These are phyloP conservation scores for Gymnodraco acuticeps DNA, from an alignment of 2,797 vertebrate species.

Conservation along the genomic window DNA sequence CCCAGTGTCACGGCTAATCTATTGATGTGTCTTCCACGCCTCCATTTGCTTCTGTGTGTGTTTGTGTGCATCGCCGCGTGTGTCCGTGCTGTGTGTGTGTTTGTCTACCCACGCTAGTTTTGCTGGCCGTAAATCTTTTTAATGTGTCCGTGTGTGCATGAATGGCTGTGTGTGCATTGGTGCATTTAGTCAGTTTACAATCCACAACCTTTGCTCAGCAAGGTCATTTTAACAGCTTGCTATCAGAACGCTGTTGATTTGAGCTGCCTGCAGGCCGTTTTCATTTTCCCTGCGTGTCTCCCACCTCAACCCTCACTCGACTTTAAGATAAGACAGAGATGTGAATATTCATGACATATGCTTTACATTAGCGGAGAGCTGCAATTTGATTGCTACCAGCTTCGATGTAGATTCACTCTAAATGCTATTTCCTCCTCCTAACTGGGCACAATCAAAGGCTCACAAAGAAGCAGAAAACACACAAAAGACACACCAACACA, in stretches of 20 bases:
- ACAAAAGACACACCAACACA: slow-evolving; percentile 38
- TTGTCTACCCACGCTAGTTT: slow-evolving; percentile 11
- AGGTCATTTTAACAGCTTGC: slow-evolving; percentile 65
- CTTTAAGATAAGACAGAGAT: slow-evolving; percentile 27
- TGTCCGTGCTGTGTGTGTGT: slow-evolving; percentile 11
- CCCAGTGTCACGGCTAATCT: slow-evolving; percentile 72
- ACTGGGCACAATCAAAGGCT: slow-evolving; percentile 16
- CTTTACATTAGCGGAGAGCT: slow-evolving; percentile 35
- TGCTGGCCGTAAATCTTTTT: slow-evolving; percentile 23
- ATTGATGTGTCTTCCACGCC: slow-evolving; percentile 62
- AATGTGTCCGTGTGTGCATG: slow-evolving; percentile 19
- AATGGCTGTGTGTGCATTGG: slow-evolving; percentile 16
- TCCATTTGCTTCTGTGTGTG: slow-evolving; percentile 48
- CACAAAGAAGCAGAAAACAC: background rate
- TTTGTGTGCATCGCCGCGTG: slow-evolving; percentile 19
- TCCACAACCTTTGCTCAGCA: slow-evolving; percentile 57
- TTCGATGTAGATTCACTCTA: slow-evolving; percentile 11
- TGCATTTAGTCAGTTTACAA: slow-evolving; percentile 49
- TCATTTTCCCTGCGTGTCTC: slow-evolving; percentile 17
- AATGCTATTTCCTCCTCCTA: slow-evolving; percentile 24
- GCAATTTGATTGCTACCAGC: slow-evolving; percentile 27
- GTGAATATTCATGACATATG: slow-evolving; percentile 41
- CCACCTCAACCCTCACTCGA: slow-evolving; percentile 18
- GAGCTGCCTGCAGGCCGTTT: slow-evolving; percentile 27
- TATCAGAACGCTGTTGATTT: slow-evolving; percentile 48